Percentiles rank a stretch among this genome's conserved stretches.
phyloP scores from a whole-genome alignment of 2,888 invertebrate genomes.

The Zele albiditarsus region DNA sequence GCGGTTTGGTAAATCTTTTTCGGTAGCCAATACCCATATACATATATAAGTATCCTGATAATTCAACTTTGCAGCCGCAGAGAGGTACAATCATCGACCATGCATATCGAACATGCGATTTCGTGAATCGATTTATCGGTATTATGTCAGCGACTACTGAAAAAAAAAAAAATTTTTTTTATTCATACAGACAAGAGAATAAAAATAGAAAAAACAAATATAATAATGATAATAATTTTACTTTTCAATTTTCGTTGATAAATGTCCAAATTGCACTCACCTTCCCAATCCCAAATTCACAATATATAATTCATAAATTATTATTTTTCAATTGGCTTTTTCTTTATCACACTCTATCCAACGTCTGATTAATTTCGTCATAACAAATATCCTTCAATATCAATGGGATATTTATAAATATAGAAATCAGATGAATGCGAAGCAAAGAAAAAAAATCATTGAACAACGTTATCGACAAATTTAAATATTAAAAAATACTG shows the following conservation, averaged over 20 bases:
- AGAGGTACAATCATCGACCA: neutral
- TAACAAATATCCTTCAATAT: too few species aligned
- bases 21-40: constrained; percentile 8
- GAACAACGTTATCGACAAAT: too few species aligned
- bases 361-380: too few species aligned
- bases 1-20: constrained; percentile 52
- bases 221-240: constrained; percentile 10
- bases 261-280: constrained; percentile 49
- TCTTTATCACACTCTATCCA: too few species aligned
- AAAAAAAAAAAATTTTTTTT: neutral
- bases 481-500: too few species aligned
- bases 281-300: constrained; percentile 3
- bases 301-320: constrained; percentile 1
- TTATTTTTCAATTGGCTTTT: too few species aligned
- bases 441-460: too few species aligned
- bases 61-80: constrained; percentile 20
- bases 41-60: constrained; percentile 6
- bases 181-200: neutral
- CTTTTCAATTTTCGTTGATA: constrained; percentile 37
- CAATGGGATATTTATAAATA: too few species aligned
- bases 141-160: constrained; percentile 7
- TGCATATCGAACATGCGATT: constrained; percentile 3
- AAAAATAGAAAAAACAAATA: neutral
- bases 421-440: too few species aligned
- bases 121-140: neutral